Percentiles rank a stretch among this genome's conserved stretches.
Evolutionary conservation across 64 coral and sea anemone species (phyloP).

Genomic region (Actinia tenebrosa): DNA sequence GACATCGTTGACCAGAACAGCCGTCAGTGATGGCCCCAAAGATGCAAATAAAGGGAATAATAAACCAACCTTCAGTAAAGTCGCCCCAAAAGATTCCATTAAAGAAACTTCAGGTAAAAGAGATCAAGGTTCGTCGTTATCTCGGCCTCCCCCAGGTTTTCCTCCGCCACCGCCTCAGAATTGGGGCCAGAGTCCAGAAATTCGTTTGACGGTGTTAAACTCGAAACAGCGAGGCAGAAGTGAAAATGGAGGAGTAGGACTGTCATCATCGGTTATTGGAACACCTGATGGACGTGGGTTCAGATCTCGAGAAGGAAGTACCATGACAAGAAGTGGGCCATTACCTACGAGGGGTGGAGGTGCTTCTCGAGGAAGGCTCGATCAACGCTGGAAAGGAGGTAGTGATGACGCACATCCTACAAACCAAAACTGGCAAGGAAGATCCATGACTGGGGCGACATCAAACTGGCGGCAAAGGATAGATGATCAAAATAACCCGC

Average conservation of each 20-base stretch:
- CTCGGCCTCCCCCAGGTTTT: slow-evolving; percentile 50
- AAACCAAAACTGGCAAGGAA: neutral
- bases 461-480: neutral
- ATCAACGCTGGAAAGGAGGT: neutral
- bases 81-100: slow-evolving; percentile 1
- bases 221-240: slow-evolving; percentile 4
- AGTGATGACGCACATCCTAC: neutral
- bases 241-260: neutral
- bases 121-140: slow-evolving; percentile 25
- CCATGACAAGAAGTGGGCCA: neutral
- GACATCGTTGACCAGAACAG: neutral
- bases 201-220: slow-evolving; percentile 13
- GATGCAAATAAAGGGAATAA: neutral
- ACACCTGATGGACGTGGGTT: neutral
- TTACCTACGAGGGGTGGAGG: neutral
- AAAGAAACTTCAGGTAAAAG: slow-evolving; percentile 10
- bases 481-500: neutral
- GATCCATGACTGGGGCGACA: neutral
- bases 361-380: neutral
- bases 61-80: slow-evolving; percentile 4
- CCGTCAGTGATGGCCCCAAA: neutral
- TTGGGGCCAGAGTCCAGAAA: slow-evolving; percentile 27
- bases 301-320: slow-evolving; percentile 18
- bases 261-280: neutral
- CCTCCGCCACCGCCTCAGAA: slow-evolving; percentile 44